Percentiles rank a stretch among this genome's conserved stretches.
Conservation (phyloP, 2,113 vertebrate species). For the Macroglossus sobrinus region DNA sequence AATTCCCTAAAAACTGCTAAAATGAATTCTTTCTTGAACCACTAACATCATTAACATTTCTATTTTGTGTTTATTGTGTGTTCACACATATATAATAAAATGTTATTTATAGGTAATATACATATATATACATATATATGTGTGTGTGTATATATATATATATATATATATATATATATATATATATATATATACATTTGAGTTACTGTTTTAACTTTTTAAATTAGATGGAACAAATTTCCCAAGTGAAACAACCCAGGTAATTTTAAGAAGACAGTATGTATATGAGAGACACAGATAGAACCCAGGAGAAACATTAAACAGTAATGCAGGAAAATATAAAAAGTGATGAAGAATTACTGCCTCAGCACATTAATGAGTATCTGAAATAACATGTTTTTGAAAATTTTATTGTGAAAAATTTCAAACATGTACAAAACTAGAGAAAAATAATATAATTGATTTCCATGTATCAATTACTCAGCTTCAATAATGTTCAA, state of each 20-base stretch:
- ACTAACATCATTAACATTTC: neutral
- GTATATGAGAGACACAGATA: neutral
- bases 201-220: neutral
- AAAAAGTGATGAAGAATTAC: neutral
- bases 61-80: neutral
- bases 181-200: no score
- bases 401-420: neutral
- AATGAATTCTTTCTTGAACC: neutral
- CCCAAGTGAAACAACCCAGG: neutral
- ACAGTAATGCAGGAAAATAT: neutral
- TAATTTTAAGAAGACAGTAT: neutral
- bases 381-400: constrained; percentile 8
- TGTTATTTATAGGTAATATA: neutral
- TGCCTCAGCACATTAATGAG: neutral
- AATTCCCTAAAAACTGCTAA: neutral
- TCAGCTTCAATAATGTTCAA: neutral
- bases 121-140: no score
- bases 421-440: neutral
- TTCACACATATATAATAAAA: neutral
- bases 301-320: neutral
- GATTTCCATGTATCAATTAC: neutral
- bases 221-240: neutral
- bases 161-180: no score
- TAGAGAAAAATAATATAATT: neutral
- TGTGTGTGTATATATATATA: no score